Evolutionary conservation across 2,113 vertebrate genomes (phyloP).

Genomic region (Apeltes quadracus): DNA sequence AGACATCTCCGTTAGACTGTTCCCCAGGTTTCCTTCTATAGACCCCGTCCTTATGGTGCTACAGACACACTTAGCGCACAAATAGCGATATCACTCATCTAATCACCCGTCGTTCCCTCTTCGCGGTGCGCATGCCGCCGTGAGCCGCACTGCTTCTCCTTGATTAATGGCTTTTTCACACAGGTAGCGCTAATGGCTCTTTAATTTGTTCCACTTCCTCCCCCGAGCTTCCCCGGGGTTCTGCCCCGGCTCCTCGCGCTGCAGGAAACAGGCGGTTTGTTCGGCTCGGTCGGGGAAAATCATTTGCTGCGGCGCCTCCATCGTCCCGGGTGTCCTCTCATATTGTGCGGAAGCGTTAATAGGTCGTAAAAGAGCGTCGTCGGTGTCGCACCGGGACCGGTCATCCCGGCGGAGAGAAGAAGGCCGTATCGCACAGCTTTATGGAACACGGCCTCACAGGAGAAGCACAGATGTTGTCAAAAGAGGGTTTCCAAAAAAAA

Average conservation of each 20-base stretch:
- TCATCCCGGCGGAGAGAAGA: constrained; percentile 16
- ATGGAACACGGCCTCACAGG: neutral
- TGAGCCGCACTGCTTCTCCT: constrained; percentile 53
- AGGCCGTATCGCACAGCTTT: neutral
- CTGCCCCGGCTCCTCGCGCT: constrained; percentile 33
- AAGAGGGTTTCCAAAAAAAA: constrained; percentile 6
- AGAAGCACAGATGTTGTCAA: neutral
- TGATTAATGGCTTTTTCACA: constrained; percentile 79
- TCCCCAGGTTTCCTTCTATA: constrained; percentile 34
- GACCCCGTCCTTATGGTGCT: constrained; percentile 25
- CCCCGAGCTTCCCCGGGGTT: constrained; percentile 53
- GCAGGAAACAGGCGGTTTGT: constrained; percentile 40
- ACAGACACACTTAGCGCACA: constrained; percentile 46
- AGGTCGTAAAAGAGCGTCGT: constrained; percentile 30
- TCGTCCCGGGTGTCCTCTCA: constrained; percentile 24
- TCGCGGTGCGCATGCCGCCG: constrained; percentile 58
- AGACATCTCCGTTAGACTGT: neutral
- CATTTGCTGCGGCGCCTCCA: neutral
- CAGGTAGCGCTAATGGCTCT: constrained; percentile 78
- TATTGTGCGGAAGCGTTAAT: constrained; percentile 35
- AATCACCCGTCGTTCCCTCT: constrained; percentile 64
- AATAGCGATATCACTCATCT: constrained; percentile 68
- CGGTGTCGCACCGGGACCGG: constrained; percentile 11
- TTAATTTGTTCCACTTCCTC: constrained; percentile 77
- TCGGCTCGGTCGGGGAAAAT: constrained; percentile 6